Base-by-base conservation (phyloP, 2,113 vertebrate species). In the Aphyosemion australe region DNA sequence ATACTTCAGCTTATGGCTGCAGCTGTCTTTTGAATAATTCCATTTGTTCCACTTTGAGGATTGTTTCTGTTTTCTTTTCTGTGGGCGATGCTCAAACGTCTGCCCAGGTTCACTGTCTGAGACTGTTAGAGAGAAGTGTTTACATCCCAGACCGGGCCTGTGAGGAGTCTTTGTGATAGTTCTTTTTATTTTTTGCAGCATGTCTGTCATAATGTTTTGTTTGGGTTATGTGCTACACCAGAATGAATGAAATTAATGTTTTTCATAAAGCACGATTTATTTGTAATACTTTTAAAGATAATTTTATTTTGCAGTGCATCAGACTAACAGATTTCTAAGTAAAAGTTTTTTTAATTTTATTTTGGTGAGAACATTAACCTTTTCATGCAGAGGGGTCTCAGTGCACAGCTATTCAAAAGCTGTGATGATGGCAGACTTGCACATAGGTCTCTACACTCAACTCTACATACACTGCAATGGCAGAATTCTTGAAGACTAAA, bases 1-100 rank as follows among this genome's bases (percentile, higher is more conserved):
- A n/a, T 49, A 48, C 55, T 74, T 59, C 32, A 65, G 60, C 66
- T 65, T 56, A 66, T 39, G 14, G 59, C 69, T 80, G 54, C 1
- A 5, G 26, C 41, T 52, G 60, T 78, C 79, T 79, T 45, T 59
- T 82, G 61, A 86, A 84, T 82, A 80, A 83, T 87, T 85, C 72
- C 65, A 42, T 85, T 85, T 83, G 75, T 86, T 83, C 73, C 53
- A 76, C 82, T 86, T 79, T 84, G 61, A 84, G 84, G 59, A 80
- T 65, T 57, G 32, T 55, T 18, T 67, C 49, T 65, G 68, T 49
- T 69, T 69, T 72, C 16, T 67, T 18, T 21, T 19, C 37, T 66
- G 54, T 68, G 6, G 41, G 46, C 20, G 76, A 63, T 47, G 61
- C 72, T 62, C 56, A 52, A 70, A 74, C 74, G 60, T 76, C 55